Conservation (phyloP, 1,140 invertebrate genomes). For the Drosophila santomea region DNA sequence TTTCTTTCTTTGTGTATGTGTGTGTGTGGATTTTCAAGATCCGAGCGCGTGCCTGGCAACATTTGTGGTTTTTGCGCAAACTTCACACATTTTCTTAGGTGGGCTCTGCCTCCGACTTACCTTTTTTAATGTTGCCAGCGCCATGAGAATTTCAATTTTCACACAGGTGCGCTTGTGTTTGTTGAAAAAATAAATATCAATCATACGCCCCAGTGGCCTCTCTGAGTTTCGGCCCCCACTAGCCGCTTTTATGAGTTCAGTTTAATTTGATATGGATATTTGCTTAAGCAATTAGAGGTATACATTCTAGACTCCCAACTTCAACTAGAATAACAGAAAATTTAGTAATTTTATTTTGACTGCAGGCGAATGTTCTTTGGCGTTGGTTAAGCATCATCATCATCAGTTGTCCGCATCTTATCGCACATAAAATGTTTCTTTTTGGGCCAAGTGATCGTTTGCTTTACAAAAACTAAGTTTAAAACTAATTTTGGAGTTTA, state of each 20-base stretch:
- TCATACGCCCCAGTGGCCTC: slow-evolving; percentile 70
- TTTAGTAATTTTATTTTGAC: not conserved
- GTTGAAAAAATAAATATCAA: slow-evolving; percentile 82
- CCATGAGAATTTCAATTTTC: slow-evolving; percentile 81
- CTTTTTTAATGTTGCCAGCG: slow-evolving; percentile 60
- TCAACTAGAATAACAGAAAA: not conserved
- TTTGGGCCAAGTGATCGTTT: too few relatives aligned
- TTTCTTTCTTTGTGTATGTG: slow-evolving; percentile 8
- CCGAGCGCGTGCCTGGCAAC: slow-evolving; percentile 76
- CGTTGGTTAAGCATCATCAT: too few relatives aligned
- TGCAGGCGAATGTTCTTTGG: not conserved
- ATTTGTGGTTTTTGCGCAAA: slow-evolving; percentile 80
- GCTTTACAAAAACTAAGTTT: not conserved
- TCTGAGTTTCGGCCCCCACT: slow-evolving; percentile 26
- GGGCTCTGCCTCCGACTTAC: slow-evolving; percentile 29
- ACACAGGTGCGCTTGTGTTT: slow-evolving; percentile 77
- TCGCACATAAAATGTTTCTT: too few relatives aligned
- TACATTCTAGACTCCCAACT: slow-evolving; percentile 21
- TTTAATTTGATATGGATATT: slow-evolving; percentile 60
- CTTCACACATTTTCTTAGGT: slow-evolving; percentile 81
- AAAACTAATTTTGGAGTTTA: not conserved
- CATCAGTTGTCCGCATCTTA: too few relatives aligned
- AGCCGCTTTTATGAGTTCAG: slow-evolving; percentile 35
- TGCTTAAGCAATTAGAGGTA: slow-evolving; percentile 61
- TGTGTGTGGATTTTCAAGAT: slow-evolving; percentile 60